Evolutionary conservation across 2,797 vertebrate species (phyloP).

Genomic region (Siniperca scherzeri): DNA sequence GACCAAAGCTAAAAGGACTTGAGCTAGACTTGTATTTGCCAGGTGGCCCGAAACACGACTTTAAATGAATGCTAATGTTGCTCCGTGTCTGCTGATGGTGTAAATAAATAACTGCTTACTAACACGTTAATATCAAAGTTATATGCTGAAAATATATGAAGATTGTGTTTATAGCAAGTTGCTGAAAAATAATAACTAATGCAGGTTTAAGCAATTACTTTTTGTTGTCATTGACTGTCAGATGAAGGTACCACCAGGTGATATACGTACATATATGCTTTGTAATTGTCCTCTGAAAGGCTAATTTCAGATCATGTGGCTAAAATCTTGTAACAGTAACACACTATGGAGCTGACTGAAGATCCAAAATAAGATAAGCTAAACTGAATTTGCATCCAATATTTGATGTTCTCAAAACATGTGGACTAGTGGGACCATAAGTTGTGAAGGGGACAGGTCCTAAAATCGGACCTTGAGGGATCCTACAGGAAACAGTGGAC

Average conservation of each 20-base stretch:
- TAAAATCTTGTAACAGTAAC: background rate
- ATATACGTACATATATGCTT: background rate
- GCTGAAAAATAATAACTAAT: background rate
- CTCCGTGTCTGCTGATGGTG: no score
- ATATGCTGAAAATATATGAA: no score
- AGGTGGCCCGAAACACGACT: no score
- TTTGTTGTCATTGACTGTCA: no score
- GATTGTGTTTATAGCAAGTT: no score
- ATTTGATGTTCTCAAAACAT: background rate
- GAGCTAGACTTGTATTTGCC: no score
- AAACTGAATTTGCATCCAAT: background rate
- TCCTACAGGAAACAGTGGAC: background rate
- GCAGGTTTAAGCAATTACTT: background rate
- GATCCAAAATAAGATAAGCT: background rate
- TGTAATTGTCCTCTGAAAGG: background rate
- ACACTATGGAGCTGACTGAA: background rate
- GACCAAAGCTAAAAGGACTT: no score
- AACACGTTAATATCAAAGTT: no score
- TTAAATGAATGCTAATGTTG: no score
- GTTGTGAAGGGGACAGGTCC: background rate
- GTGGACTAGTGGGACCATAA: background rate
- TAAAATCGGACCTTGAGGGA: conserved; percentile 11
- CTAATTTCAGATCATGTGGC: background rate
- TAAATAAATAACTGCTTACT: no score
- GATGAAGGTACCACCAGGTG: no score